A percentile compares a stretch with the other conserved stretches of the same genome.
These are phyloP conservation scores for Luehdorfia chinensis DNA, from an alignment of 1,140 invertebrate species.

Conservation along the genomic window DNA sequence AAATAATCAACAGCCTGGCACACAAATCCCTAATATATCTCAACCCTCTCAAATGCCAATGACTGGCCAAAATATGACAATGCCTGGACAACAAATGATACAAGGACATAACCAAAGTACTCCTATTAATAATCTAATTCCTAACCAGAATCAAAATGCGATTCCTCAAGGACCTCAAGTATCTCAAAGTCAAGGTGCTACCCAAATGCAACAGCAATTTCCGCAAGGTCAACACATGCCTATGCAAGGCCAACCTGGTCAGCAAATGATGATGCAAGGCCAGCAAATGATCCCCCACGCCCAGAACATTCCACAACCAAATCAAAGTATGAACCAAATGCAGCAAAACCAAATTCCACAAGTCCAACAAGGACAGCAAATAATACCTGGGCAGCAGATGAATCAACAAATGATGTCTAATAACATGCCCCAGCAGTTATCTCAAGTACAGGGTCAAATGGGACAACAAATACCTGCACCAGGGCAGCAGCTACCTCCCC, in stretches of 20 bases:
- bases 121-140: neutral
- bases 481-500: slow-evolving; percentile 29
- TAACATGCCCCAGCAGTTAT: neutral
- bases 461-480: slow-evolving; percentile 23
- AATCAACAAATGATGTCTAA: neutral
- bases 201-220: slow-evolving; percentile 7
- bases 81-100: slow-evolving; percentile 31
- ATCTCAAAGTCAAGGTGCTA: slow-evolving; percentile 14
- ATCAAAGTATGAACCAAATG: slow-evolving; percentile 1
- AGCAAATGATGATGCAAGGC: slow-evolving; percentile 9
- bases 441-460: neutral
- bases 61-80: slow-evolving; percentile 31
- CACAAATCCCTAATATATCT: slow-evolving; percentile 42
- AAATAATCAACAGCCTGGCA: slow-evolving; percentile 39
- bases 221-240: slow-evolving; percentile 8
- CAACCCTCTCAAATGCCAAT: slow-evolving; percentile 35
- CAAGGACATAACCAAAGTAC: slow-evolving; percentile 15
- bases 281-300: slow-evolving; percentile 1
- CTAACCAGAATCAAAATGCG: slow-evolving; percentile 6
- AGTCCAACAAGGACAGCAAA: slow-evolving; percentile 2
- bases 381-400: neutral
- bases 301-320: neutral
- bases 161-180: slow-evolving; percentile 1
- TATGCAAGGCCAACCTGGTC: slow-evolving; percentile 10
- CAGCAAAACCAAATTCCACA: neutral